Conservation (phyloP, 1,140 invertebrate species). For the Lasioglossum baleicum region DNA sequence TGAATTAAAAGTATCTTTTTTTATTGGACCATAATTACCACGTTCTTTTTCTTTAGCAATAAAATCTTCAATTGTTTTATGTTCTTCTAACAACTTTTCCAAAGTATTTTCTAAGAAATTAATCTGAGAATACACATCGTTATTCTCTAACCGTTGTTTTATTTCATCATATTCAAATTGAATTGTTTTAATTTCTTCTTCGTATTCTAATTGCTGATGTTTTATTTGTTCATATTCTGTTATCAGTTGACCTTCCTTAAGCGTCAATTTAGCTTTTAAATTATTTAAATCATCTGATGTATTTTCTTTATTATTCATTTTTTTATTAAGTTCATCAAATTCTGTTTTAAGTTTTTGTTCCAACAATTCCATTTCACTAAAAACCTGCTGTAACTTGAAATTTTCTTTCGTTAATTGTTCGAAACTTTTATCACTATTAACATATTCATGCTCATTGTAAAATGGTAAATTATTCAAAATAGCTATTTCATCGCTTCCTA, state of each 20-base stretch:
- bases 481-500: constrained; percentile 62
- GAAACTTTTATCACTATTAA: constrained; percentile 53
- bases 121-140: constrained; percentile 74
- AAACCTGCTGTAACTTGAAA: constrained; percentile 62
- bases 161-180: constrained; percentile 66
- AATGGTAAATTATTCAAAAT: constrained; percentile 60
- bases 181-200: constrained; percentile 60
- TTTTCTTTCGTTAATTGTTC: constrained; percentile 68
- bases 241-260: constrained; percentile 63
- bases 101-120: constrained; percentile 71
- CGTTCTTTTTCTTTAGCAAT: constrained; percentile 60
- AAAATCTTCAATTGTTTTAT: constrained; percentile 60
- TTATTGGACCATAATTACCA: constrained; percentile 63
- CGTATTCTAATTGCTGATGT: constrained; percentile 52
- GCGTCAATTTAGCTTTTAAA: constrained; percentile 60
- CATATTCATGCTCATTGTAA: constrained; percentile 50
- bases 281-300: constrained; percentile 68
- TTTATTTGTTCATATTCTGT: constrained; percentile 63
- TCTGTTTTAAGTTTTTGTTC: constrained; percentile 71
- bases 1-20: constrained; percentile 55
- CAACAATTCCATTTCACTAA: constrained; percentile 70
- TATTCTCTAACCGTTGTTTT: constrained; percentile 66
- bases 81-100: constrained; percentile 65
- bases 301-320: constrained; percentile 57
- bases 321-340: constrained; percentile 62